Percentiles rank a stretch among this genome's conserved stretches.
Conservation (phyloP, 2,113 vertebrate species). For the Chascanopsetta lugubris region DNA sequence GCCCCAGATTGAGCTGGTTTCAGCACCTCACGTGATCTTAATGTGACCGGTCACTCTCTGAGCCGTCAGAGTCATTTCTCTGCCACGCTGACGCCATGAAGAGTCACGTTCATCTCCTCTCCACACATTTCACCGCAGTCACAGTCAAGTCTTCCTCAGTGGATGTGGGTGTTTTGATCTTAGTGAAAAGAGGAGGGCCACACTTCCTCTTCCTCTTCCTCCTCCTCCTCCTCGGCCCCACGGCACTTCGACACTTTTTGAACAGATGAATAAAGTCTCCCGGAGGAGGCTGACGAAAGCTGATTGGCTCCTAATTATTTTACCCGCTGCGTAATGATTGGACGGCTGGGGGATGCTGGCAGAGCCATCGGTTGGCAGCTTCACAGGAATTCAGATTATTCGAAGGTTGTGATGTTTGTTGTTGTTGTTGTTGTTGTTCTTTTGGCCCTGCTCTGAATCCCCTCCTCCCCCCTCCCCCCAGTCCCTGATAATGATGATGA, state of each 20-base stretch:
- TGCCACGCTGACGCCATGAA: not conserved
- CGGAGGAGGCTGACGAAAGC: not conserved
- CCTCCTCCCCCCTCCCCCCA: constrained; percentile 20
- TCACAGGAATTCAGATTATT: constrained; percentile 53
- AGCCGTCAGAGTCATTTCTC: not conserved
- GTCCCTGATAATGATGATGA: constrained; percentile 34
- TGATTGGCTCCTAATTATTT: constrained; percentile 42
- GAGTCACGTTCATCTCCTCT: constrained; percentile 6
- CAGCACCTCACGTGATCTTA: constrained; percentile 6
- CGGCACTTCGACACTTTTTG: constrained; percentile 23
- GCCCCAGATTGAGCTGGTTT: too few relatives aligned
- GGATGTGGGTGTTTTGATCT: constrained; percentile 42
- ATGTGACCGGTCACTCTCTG: not conserved
- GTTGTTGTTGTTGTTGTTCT: constrained; percentile 60
- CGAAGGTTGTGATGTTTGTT: constrained; percentile 57
- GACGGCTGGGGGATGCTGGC: constrained; percentile 38
- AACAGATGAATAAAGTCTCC: constrained; percentile 16
- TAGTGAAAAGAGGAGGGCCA: constrained; percentile 21
- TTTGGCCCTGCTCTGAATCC: constrained; percentile 39
- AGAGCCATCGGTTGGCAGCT: constrained; percentile 36
- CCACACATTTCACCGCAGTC: not conserved
- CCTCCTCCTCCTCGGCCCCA: not conserved
- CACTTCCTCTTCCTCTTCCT: not conserved
- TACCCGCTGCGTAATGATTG: constrained; percentile 15
- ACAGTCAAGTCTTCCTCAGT: too few relatives aligned